Conservation (phyloP, 2,888 invertebrate genomes). For the Sesia bembeciformis region DNA sequence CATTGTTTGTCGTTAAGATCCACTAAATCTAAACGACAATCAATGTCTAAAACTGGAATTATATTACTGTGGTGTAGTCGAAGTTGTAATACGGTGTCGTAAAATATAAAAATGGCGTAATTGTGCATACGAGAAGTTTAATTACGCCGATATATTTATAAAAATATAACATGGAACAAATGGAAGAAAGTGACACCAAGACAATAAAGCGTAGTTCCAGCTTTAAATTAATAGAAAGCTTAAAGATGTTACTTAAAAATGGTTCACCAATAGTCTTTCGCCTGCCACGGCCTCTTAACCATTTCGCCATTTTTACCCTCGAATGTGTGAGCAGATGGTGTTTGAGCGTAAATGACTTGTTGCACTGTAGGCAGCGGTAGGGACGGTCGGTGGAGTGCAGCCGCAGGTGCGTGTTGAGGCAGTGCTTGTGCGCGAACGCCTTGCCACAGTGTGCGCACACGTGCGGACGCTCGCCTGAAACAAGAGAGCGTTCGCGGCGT, state of each 20-base stretch:
- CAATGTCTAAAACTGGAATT: too few species aligned
- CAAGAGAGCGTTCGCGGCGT: conserved; percentile 2
- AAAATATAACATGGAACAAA: not conserved
- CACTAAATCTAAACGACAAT: too few species aligned
- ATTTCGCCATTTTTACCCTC: conserved; percentile 41
- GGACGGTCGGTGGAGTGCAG: conserved; percentile 81
- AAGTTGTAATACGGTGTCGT: too few species aligned
- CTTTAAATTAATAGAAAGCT: not conserved
- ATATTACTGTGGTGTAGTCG: too few species aligned
- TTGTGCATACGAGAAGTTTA: too few species aligned
- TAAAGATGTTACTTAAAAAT: too few species aligned
- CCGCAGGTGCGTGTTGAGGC: conserved; percentile 81
- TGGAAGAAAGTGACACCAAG: not conserved
- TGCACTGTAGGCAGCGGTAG: conserved; percentile 81
- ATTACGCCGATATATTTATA: not conserved
- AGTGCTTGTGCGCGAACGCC: conserved; percentile 81
- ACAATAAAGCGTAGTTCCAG: not conserved
- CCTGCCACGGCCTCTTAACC: too few species aligned
- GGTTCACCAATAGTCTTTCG: too few species aligned
- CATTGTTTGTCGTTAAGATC: too few species aligned
- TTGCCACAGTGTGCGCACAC: conserved; percentile 80
- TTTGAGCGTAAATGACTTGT: conserved; percentile 83
- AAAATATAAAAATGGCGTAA: too few species aligned
- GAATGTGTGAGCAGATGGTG: conserved; percentile 81
- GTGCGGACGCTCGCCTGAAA: conserved; percentile 76